Percentiles rank a stretch among this genome's conserved stretches.
Conservation (phyloP, 2,113 vertebrate species). For the Tylochromis polylepis region DNA sequence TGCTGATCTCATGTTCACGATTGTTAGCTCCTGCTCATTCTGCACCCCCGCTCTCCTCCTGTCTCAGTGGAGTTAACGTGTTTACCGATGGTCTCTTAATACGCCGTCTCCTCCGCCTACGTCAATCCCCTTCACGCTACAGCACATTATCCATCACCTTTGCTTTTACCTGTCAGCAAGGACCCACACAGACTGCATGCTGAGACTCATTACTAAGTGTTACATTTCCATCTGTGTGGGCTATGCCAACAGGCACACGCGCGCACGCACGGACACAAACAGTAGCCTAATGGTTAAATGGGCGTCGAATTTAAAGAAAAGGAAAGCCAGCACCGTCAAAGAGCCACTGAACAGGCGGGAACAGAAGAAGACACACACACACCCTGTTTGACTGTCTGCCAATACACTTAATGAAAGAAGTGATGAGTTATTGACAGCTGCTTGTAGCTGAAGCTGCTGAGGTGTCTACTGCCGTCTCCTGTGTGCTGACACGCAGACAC, state of each 20-base stretch:
- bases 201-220: neutral
- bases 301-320: conserved; percentile 1
- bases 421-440: conserved; percentile 74
- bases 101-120: neutral
- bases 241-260: neutral
- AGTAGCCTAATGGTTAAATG: conserved; percentile 13
- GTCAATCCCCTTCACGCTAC: neutral
- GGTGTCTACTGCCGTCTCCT: conserved; percentile 40
- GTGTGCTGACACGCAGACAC: conserved; percentile 42
- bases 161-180: conserved; percentile 1
- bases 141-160: conserved; percentile 17
- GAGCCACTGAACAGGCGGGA: neutral
- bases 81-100: conserved; percentile 28
- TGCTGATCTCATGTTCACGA: neutral
- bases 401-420: conserved; percentile 68
- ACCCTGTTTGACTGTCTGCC: conserved; percentile 22
- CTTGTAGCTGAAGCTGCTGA: conserved; percentile 62
- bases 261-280: neutral
- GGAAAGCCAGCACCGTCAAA: neutral
- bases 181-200: neutral
- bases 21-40: neutral
- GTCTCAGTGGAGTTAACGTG: neutral
- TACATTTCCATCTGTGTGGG: neutral
- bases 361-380: neutral
- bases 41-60: neutral